Base-by-base conservation (phyloP, 2,113 vertebrate genomes). In the Gallinago jamesoni region DNA sequence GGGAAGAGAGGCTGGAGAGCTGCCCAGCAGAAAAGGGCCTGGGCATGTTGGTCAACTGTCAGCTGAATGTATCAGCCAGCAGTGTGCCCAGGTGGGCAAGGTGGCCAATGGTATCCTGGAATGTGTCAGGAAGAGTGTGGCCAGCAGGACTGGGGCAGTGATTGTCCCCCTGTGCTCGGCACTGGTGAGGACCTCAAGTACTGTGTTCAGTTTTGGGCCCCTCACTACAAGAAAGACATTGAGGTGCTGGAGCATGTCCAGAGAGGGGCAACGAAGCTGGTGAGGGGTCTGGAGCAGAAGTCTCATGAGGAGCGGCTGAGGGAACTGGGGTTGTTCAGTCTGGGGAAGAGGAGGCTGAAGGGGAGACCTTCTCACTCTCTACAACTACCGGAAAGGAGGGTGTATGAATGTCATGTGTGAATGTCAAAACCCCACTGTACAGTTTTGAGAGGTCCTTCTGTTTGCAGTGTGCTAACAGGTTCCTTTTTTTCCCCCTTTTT, bases 401-500 rank as follows among this genome's bases (percentile, higher is more conserved):
- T 11, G 50, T 52, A 55, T 5, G 35, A 43, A 18, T 31, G 10
- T 53, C 25, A 7, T 11, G 24, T 52, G 63, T 5, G n/a, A 47
- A 18, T 31, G 12, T 53, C 25, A 7, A 16, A 53, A 37, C 27
- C 6, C 47, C 0, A 0, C 75, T 48, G 43, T 12, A 3, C 1
- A 21, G 35, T 23, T 45, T 19, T 1, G 5, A 23, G 53, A 31
- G 27, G 52, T 86, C 24, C 10, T 45, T 41, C 41, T 39, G 41
- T 2, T 31, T 37, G 18, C 77, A 11, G 0, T 3, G 41, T 25
- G 30, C 55, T 30, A 20, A 45, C 10, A 43, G 14, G 14, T 10
- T 68, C 3, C 0, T 14, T 53, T 33, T 39, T 35, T 35, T 14
- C 19, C 5, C 7, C 8, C 5, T 3, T n/a, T 23, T 24, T 35